Evolutionary conservation across 2,797 vertebrate genomes (phyloP), one percentile per base, ranked within the genome.

Genomic region (Natrix natrix): DNA sequence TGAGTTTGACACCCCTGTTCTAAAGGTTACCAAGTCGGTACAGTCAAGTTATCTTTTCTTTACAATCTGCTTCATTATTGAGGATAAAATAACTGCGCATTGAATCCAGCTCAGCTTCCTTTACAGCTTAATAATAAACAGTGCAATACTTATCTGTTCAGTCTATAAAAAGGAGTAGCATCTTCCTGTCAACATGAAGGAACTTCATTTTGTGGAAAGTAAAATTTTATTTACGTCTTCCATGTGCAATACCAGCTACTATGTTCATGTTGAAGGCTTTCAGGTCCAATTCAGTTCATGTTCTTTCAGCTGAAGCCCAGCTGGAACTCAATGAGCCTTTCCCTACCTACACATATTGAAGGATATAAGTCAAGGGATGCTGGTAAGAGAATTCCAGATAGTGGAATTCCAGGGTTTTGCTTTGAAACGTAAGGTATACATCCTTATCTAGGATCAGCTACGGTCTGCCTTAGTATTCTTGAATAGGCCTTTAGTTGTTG

Each of bases 101-200:
- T 37, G 22, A 43, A 55, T 55, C 57, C 48, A 83, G 37, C 43
- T 88, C 91, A 88, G 22, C 24, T 37, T 48, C 5, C 48, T 56
- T n/a, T 86, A n/a, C 74, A 86, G 28, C 69, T 59, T 86, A 86
- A 89, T 86, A 86, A 89, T 92, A 86, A 86, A 52, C 52, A 20
- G 22, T 22, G 8, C 43, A 32, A 32, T 43, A 61, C 63, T 92
- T 11, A 89, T 57, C 54, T 55, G 32, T 37, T 26, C 37, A 22
- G 52, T 32, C 54, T 37, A 16, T 59, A 56, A 59, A 37, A 55
- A n/a, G 59, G 43, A 37, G 48, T 24, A 69, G 13, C n/a, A 56
- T 37, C 52, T 60, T 43, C 17, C 63, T 83, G 12, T 28, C 48
- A 37, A 32, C 57, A 48, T 61, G 57, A 63, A 61, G 48, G 28